phyloP scores from a whole-genome alignment of 2,797 vertebrate species.

The Cyclopterus lumpus region DNA sequence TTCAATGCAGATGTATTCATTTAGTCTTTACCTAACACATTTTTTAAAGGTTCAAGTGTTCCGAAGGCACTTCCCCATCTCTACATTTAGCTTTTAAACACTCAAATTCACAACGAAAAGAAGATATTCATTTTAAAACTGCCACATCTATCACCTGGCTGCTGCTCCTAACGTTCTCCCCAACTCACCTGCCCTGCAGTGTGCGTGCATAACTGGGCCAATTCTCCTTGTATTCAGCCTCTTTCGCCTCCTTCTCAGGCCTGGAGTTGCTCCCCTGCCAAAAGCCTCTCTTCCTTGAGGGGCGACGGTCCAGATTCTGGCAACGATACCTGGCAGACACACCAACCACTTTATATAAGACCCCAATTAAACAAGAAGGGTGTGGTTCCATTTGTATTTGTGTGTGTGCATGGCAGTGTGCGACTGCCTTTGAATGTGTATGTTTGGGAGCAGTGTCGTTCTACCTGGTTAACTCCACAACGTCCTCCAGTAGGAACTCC shows the following conservation, averaged over 20 bases:
- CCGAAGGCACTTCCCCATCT: not conserved
- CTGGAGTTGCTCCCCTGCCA: slow-evolving; percentile 88
- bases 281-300: slow-evolving; percentile 88
- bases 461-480: slow-evolving; percentile 92
- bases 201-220: slow-evolving; percentile 89
- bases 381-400: not conserved
- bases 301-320: slow-evolving; percentile 83
- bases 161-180: slow-evolving; percentile 9
- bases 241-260: slow-evolving; percentile 92
- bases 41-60: not conserved
- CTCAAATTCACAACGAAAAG: slow-evolving; percentile 7
- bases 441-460: not conserved
- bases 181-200: slow-evolving; percentile 84
- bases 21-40: slow-evolving; percentile 1
- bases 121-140: slow-evolving; percentile 1
- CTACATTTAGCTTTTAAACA: not conserved
- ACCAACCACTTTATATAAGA: not conserved
- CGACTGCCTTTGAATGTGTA: not conserved
- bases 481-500: slow-evolving; percentile 94
- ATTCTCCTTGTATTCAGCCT: slow-evolving; percentile 90
- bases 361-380: fast-evolving
- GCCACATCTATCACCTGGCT: slow-evolving; percentile 29
- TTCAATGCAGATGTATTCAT: slow-evolving; percentile 4
- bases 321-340: slow-evolving; percentile 84
- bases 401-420: not conserved